Evolutionary conservation across 2,113 vertebrate species (phyloP), one percentile per base, ranked within the genome.

Genomic region (Tychaedon coryphoeus): DNA sequence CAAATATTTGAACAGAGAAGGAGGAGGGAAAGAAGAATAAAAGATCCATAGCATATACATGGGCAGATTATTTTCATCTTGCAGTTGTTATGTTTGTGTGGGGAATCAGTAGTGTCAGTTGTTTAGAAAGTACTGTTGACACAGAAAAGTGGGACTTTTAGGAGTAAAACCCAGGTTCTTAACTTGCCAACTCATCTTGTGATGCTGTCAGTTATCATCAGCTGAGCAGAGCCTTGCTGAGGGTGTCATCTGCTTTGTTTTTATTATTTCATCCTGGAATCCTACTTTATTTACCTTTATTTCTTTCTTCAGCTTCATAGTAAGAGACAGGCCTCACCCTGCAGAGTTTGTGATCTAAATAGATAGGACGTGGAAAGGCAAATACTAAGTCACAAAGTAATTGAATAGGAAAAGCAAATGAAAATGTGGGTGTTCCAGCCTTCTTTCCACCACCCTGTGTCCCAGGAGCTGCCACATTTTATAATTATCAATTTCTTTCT

Each of bases 1-100:
- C 83, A 92, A 95, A 92, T 92, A 93, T 58, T 94, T 81, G 36
- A 84, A 82, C 31, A 81, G 73, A 42, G 62, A 50, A 73, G 34
- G 51, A 23, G 58, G 66, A 82, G 75, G 38, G 76, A 80, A 73
- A 28, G 57, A 34, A 38, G 90, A 74, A 69, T 57, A 87, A 65
- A 94, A 87, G 69, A 90, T 76, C 79, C 45, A 53, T 70, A 60
- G 36, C 19, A 85, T 90, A 91, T 94, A 67, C 79, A 94, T 26
- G 42, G 57, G 67, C 40, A 88, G 54, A 56, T 92, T 61, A 60
- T 79, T 92, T 88, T 88, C 3, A 7, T 33, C 50, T 85, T 71
- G 33, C 57, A n/a, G 64, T 93, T 86, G 38, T 84, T 93, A 26
- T 24, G 31, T 78, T 95, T 92, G 60, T 25, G 56, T 56, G 36